Evolutionary conservation across 2,888 invertebrate species (phyloP), one percentile per base, ranked within the genome.

Genomic region (Odiellus spinosus): DNA sequence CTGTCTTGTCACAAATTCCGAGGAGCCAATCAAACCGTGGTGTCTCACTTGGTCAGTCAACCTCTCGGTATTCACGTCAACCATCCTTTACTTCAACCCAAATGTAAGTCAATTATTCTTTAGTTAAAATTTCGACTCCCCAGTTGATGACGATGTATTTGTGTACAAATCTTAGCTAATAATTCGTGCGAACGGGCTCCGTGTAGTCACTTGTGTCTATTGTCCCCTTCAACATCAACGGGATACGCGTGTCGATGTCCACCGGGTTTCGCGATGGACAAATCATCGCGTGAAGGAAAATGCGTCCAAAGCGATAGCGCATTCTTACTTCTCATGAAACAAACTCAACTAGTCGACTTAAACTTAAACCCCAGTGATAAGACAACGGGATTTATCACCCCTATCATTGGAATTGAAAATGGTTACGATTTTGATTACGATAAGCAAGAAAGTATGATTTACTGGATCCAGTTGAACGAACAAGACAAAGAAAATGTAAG

Each of bases 61-160:
- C 95, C 95, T 0, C 71, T 95, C 3, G 91, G 91, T 8, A 86
- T 98, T 52, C 88, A 88, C 60, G 90, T 93, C 0, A 86, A 90
- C 58, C 96, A 96, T 67, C 86, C 90, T 0, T 84, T 88, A 0
- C 70, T 95, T 42, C 98, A 98, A 65, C 93, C 93, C 3, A 48
- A 56, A 18, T 61, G 66, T 66, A 51, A 54, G 59, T 49, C 11
- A 15, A 33, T 18, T 26, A 15, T 38, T n/a, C 36, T 40, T 39
- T 19, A 14, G 17, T 49, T 32, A 40, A n/a, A 40, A 26, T 39
- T 41, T 38, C 33, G 26, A 12, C 26, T 36, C 20, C 6, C n/a
- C n/a, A n/a, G n/a, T n/a, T n/a, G n/a, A n/a, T n/a, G n/a, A n/a
- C n/a, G 15, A 35, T 34, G 20, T 20, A n/a, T n/a, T n/a, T n/a